Evolutionary conservation across 1,140 invertebrate genomes (phyloP), one percentile per base, ranked within the genome.

Genomic region (Lepidostoma basale): DNA sequence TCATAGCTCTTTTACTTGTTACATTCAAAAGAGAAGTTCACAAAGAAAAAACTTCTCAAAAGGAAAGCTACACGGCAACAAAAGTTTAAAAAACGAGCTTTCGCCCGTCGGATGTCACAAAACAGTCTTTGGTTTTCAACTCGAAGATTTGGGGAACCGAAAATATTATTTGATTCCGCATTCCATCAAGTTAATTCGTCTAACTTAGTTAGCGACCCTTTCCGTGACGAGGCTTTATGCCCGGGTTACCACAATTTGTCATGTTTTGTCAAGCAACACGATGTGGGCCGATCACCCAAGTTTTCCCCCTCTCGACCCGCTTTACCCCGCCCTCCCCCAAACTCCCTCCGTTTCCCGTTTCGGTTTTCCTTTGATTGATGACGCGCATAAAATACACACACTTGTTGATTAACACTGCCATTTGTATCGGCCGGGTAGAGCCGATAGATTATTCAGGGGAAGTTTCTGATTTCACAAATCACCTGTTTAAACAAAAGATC

Each of bases 231-330:
- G 59, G 42, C 40, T 45, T 58, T 26, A 40, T 42, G 54, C 66
- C 23, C 58, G 66, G 54, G 42, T 52, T 23, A 23, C 14, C 30
- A 40, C 68, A 64, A 69, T 69, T 69, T 69, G 62, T 69, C 68
- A 69, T 64, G 60, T 69, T 69, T 64, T 64, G 62, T 69, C 62
- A 47, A 69, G 68, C 67, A 62, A 30, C 33, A 59, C 36, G 62
- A 69, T 58, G 63, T 59, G 62, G 60, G 39, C 54, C 40, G 47
- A 40, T 26, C 64, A 58, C 40, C 40, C 67, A 10, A 14, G 10
- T 22, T 33, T n/a, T 33, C 45, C 22, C 16, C 33, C 22, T 47
- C 45, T 16, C 36, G n/a, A 1, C 22, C 39, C 33, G 6, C n/a
- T 14, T 14, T 16, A 22, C 49, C 20, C 49, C 1, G 14, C 49